Percentiles rank a stretch among this genome's conserved stretches.
Evolutionary conservation across 2,888 invertebrate genomes (phyloP).

Genomic region (Acanthosoma haemorrhoidale): DNA sequence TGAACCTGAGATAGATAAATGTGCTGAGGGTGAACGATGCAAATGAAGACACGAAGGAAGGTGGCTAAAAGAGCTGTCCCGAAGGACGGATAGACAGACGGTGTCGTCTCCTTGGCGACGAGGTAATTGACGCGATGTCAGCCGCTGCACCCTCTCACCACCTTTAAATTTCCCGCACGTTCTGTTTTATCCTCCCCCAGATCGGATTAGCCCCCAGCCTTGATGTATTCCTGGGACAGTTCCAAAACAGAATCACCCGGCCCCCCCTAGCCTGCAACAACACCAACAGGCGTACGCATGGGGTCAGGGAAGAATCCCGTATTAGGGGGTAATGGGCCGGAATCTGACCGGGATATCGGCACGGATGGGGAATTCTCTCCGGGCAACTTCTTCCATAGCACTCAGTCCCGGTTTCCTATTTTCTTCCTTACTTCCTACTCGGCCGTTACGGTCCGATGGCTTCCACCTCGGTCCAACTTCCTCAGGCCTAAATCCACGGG

Average conservation of each 20-base stretch:
- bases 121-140: slow-evolving; percentile 23
- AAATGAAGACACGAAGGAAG: not conserved
- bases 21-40: not conserved
- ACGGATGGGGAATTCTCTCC: not conserved
- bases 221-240: slow-evolving; percentile 13
- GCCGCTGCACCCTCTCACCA: not conserved
- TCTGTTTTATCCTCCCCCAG: not conserved
- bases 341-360: not conserved
- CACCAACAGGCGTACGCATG: not conserved
- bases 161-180: slow-evolving; percentile 16
- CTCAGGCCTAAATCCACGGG: not conserved
- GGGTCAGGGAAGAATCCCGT: not conserved
- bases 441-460: not conserved
- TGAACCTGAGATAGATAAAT: too few relatives aligned
- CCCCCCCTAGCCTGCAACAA: not conserved
- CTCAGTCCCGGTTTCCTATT: not conserved
- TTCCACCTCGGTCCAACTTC: not conserved
- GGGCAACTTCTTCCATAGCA: not conserved
- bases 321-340: slow-evolving; percentile 3
- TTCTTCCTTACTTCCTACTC: not conserved
- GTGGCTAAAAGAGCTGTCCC: not conserved
- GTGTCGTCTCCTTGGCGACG: slow-evolving; percentile 4
- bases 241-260: too few relatives aligned
- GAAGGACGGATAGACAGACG: not conserved
- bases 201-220: slow-evolving; percentile 12